Conservation (phyloP, 2,797 vertebrate species). For the Heterohyrax brucei region DNA sequence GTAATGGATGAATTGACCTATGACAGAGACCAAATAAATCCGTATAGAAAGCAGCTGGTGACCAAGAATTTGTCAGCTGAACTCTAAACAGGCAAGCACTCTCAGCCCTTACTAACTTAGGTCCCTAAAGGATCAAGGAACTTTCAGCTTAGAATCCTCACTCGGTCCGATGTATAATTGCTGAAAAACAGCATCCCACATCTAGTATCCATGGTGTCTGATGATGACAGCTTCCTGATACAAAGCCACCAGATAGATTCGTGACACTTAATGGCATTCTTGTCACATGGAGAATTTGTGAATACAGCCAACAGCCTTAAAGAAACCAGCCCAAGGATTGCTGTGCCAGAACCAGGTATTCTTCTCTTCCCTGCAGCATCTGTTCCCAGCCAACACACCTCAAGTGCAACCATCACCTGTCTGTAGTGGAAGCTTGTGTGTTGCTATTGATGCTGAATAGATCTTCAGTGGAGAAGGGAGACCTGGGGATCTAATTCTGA, state of each 20-base stretch:
- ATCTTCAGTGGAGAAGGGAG: not conserved
- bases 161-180: not conserved
- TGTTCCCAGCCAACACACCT: not conserved
- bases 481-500: not conserved
- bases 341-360: not conserved
- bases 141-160: not conserved
- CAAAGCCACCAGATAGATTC: conserved; percentile 21
- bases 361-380: not conserved
- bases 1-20: conserved; percentile 78
- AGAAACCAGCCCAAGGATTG: not conserved
- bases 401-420: not conserved
- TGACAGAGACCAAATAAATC: conserved; percentile 67
- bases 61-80: conserved; percentile 61
- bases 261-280: not conserved
- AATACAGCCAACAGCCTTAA: not conserved
- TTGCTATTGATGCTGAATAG: not conserved
- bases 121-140: conserved; percentile 35
- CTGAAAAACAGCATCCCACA: not conserved
- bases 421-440: not conserved
- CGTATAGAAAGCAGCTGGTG: conserved; percentile 76
- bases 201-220: conserved; percentile 27
- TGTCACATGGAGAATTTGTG: not conserved
- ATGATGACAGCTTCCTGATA: conserved; percentile 41
- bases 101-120: conserved; percentile 1
- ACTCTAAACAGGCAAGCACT: conserved; percentile 22